These are phyloP conservation scores for Euphydryas editha DNA, from an alignment of 2,888 invertebrate species.

Conservation along the genomic window DNA sequence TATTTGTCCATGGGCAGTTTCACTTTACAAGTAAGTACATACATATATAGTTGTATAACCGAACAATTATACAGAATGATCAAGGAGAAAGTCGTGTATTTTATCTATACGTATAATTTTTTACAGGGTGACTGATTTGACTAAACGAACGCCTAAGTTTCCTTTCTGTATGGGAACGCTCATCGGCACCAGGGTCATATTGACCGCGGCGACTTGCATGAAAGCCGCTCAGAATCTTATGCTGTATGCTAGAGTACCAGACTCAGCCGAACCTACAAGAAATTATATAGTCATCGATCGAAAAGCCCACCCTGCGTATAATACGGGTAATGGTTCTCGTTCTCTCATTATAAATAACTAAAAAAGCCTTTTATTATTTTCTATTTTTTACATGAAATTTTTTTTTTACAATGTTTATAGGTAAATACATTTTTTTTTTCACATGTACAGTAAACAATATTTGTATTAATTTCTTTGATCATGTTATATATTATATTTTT, in stretches of 20 bases:
- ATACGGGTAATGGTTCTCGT: slow-evolving; percentile 32
- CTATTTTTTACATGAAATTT: too few species aligned
- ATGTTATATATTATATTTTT: too few species aligned
- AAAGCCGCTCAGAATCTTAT: slow-evolving; percentile 23
- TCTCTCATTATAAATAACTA: background rate
- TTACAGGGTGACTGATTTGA: slow-evolving; percentile 17
- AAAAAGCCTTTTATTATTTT: too few species aligned
- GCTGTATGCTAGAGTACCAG: slow-evolving; percentile 40
- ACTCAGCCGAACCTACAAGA: slow-evolving; percentile 24
- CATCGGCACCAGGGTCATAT: slow-evolving; percentile 36
- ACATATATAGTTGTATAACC: background rate
- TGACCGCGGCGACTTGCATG: slow-evolving; percentile 42
- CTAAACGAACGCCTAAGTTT: slow-evolving; percentile 4
- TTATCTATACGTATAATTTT: background rate
- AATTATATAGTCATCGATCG: slow-evolving; percentile 34
- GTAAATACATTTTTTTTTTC: too few species aligned
- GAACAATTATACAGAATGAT: background rate
- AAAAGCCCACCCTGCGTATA: slow-evolving; percentile 36
- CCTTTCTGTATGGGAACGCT: slow-evolving; percentile 42
- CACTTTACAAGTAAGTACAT: slow-evolving; percentile 39
- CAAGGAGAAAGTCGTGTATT: background rate
- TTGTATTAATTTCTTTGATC: too few species aligned
- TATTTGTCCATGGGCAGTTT: slow-evolving; percentile 37
- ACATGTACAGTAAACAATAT: too few species aligned
- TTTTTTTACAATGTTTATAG: too few species aligned